A percentile compares a stretch with the other conserved stretches of the same genome.
Conservation (phyloP, 2,888 invertebrate species). For the Volucella inanis region DNA sequence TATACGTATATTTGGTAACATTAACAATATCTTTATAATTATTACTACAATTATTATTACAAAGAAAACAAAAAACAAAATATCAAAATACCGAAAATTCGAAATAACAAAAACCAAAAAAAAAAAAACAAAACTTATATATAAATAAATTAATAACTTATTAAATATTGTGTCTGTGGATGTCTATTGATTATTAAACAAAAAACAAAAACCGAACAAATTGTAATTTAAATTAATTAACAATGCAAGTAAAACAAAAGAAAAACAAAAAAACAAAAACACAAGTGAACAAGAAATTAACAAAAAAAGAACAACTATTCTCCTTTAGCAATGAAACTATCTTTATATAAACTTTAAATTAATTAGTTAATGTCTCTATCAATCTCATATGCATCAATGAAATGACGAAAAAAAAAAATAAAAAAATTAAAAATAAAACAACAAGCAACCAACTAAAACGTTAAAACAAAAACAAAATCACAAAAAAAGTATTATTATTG, state of each 20-base stretch:
- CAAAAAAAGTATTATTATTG: slow-evolving; percentile 22
- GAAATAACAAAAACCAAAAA: slow-evolving; percentile 29
- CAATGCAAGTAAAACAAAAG: slow-evolving; percentile 23
- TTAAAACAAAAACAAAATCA: slow-evolving; percentile 23
- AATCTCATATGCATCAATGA: slow-evolving; percentile 72
- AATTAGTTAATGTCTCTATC: slow-evolving; percentile 75
- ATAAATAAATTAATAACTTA: slow-evolving; percentile 63
- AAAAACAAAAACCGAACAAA: slow-evolving; percentile 40
- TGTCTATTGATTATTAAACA: slow-evolving; percentile 70
- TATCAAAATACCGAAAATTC: slow-evolving; percentile 23
- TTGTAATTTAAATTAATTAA: slow-evolving; percentile 68
- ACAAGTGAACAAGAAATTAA: not conserved
- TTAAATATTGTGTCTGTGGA: slow-evolving; percentile 74
- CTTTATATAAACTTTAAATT: slow-evolving; percentile 72
- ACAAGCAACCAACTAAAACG: slow-evolving; percentile 60
- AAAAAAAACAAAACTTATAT: slow-evolving; percentile 37
- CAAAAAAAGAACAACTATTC: slow-evolving; percentile 48
- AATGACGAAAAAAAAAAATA: slow-evolving; percentile 37
- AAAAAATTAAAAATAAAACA: slow-evolving; percentile 14
- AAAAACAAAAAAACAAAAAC: slow-evolving; percentile 42
- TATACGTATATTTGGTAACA: slow-evolving; percentile 72
- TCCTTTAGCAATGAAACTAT: slow-evolving; percentile 72
- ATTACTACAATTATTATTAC: slow-evolving; percentile 59
- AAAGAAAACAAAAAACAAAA: slow-evolving; percentile 43
- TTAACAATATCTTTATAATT: slow-evolving; percentile 72